Base-by-base conservation (phyloP, 2,888 invertebrate genomes). In the Monopis laevigella region DNA sequence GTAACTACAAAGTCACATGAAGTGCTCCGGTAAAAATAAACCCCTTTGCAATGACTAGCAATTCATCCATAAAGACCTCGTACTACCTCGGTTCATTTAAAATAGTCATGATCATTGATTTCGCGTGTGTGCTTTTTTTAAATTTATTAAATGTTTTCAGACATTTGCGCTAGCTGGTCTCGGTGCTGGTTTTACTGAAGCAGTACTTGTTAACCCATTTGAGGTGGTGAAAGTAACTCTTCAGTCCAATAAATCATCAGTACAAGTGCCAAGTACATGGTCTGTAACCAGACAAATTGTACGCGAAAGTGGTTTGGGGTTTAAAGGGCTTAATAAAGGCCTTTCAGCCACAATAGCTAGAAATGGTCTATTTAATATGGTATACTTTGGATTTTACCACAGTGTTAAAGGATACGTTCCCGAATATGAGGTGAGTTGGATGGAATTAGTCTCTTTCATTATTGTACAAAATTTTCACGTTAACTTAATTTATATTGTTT, bases 351-450 rank as follows among this genome's bases (percentile, higher is more conserved):
- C 96, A 1, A 86, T 96, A 56, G 88, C 89, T 5, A 84, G 97
- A 51, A 95, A 96, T 78, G 95, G 93, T 1, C 82, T 92, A 3
- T 97, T 96, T 65, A 98, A 97, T 65, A 92, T 91, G 87, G 85
- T 96, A 38, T 98, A 97, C 69, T 96, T 98, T 62, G 95, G 97
- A 24, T 93, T 96, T 63, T 97, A 97, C 66, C 94, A 96, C 72
- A 93, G 93, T 49, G 88, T 95, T 1, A 96, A 93, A 72, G 89
- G 87, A 38, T 77, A 71, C 50, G 58, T 90, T 41, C 89, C 90
- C 8, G 85, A 86, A 54, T 84, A 82, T 57, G 65, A 87, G 66
- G 88, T 87, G 56, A 60, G 24, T 8, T 7, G 5, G 8, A 8
- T 21, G 24, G 8, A 7, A 8, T 8, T 21, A 7, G 24, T 8